Base-by-base conservation (phyloP, 2,113 vertebrate species). In the Lucifuga dentata region DNA sequence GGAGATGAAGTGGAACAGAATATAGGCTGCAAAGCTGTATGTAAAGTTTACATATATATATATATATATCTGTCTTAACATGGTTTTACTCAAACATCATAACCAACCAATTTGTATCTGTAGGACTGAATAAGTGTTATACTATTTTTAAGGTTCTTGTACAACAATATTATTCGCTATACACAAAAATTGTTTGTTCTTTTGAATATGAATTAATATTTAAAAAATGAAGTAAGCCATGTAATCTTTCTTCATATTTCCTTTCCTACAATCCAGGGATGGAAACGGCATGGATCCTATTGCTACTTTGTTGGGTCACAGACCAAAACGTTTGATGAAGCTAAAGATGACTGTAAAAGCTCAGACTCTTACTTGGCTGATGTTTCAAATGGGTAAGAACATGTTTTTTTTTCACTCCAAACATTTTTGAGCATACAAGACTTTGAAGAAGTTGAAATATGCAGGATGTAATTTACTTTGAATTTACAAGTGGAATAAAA, bases 211-310 rank as follows among this genome's bases (percentile, higher is more conserved):
- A n/a, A n/a, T n/a, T n/a, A n/a, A n/a, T n/a, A n/a, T n/a, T 48
- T 51, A 3, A 23, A 26, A 32, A 36, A 15, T 4, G 8, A 0
- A 59, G 29, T 1, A 23, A 9, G 1, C 36, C 9, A 2, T 0
- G 7, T 50, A 19, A 68, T 57, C 5, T 29, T 3, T 29, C 26
- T 29, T 29, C 6, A 19, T 39, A 13, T 1, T 76, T 8, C 8
- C 6, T 62, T 76, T 49, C 15, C n/a, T 17, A 21, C 51, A 23
- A 16, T 36, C 23, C 23, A 99, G 97, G 95, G 94, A 3, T 99
- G 97, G 96, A 96, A 87, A 87, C 95, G 91, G 77, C 88, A 96
- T 57, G 93, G 94, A 0, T 95, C 93, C 63, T 95, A 94, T 84
- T 99, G 97, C 74, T 99, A 98, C 74, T 87, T 94, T 58, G 84